Evolutionary conservation across 1,140 invertebrate genomes (phyloP).

Genomic region (Bradysia coprophila): DNA sequence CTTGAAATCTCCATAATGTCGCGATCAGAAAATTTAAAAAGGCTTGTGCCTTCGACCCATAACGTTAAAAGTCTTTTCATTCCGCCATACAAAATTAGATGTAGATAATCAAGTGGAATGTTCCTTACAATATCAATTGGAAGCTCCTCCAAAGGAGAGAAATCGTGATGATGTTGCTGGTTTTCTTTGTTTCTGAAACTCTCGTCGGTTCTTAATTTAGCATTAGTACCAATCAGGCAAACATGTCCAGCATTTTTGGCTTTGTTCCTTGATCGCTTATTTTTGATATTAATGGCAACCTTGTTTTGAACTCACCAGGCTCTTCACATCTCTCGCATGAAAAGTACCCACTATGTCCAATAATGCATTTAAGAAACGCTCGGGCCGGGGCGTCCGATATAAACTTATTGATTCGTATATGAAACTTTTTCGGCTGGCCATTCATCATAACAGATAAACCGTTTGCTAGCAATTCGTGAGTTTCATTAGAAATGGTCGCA

Average conservation of each 20-base stretch:
- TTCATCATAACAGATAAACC: constrained; percentile 3
- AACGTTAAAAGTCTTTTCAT: constrained; percentile 5
- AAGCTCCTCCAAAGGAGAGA: not conserved
- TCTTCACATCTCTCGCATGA: constrained; percentile 4
- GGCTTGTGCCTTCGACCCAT: constrained; percentile 2
- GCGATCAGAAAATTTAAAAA: not conserved
- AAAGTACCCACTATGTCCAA: constrained; percentile 4
- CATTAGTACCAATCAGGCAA: not conserved
- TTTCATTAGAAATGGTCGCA: constrained; percentile 7
- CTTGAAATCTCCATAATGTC: not conserved
- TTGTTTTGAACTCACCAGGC: constrained; percentile 2
- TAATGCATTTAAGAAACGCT: constrained; percentile 4
- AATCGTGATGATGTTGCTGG: not conserved
- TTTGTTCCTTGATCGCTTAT: not conserved
- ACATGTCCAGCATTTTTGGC: no score
- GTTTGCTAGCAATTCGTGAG: constrained; percentile 1
- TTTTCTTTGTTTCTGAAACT: constrained; percentile 3
- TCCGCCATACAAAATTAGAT: constrained; percentile 5
- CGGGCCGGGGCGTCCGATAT: constrained; percentile 7
- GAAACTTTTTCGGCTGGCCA: no score
- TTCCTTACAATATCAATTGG: constrained; percentile 3
- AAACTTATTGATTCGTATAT: constrained; percentile 5
- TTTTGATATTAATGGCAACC: no score
- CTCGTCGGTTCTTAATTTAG: constrained; percentile 2
- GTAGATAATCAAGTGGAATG: constrained; percentile 8